Evolutionary conservation across 1,140 invertebrate genomes (phyloP).

Genomic region (Globodera ellingtonae): DNA sequence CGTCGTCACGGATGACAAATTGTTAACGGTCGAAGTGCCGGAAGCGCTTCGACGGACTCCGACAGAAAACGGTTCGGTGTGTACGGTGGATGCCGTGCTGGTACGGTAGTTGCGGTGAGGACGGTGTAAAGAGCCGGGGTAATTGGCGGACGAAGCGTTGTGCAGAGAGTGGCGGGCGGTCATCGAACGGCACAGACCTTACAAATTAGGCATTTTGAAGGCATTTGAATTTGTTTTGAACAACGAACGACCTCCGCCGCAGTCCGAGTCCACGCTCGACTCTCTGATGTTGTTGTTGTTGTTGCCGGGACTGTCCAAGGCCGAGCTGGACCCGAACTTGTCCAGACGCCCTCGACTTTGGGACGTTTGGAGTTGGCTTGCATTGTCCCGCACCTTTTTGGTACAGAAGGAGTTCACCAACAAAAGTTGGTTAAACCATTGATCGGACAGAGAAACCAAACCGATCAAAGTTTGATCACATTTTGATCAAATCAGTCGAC

Average conservation of each 20-base stretch:
- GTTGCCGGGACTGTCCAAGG: background rate
- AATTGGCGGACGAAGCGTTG: background rate
- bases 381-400: background rate
- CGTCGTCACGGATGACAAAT: conserved; percentile 9
- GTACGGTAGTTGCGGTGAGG: background rate
- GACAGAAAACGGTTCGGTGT: background rate
- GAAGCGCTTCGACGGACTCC: background rate
- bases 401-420: no score
- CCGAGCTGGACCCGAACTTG: background rate
- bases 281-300: conserved; percentile 28
- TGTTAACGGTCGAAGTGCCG: conserved; percentile 12
- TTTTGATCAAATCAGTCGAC: no score
- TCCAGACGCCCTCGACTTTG: background rate
- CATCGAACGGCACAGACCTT: conserved; percentile 16
- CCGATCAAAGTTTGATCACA: no score
- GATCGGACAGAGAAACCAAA: no score
- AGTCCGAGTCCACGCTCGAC: conserved; percentile 44
- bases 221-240: background rate
- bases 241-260: conserved; percentile 15
- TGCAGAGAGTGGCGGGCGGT: conserved; percentile 14
- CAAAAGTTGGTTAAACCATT: no score
- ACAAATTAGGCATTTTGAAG: background rate
- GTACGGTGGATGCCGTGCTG: background rate
- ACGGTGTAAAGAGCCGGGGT: conserved; percentile 5
- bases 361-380: background rate